Evolutionary conservation across 92 coral and sea anemone species (phyloP).

Genomic region (Porites divaricata): DNA sequence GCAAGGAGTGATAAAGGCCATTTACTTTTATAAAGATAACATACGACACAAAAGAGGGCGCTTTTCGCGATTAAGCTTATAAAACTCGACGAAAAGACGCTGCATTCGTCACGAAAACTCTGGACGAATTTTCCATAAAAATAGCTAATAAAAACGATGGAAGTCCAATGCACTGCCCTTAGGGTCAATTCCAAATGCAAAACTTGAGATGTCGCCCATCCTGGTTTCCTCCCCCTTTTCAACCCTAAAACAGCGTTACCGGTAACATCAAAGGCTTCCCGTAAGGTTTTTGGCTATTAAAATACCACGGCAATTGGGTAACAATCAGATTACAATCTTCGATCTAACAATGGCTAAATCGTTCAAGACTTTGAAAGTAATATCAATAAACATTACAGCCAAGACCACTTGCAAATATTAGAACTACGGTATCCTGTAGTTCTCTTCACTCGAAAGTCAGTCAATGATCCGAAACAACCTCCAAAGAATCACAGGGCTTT

Average conservation of each 20-base stretch:
- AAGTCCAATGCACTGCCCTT: conserved; percentile 7
- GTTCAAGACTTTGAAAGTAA: conserved; percentile 38
- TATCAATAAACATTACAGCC: conserved; percentile 25
- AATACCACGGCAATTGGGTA: conserved; percentile 39
- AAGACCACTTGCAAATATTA: conserved; percentile 23
- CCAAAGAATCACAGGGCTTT: neutral
- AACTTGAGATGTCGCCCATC: conserved; percentile 1
- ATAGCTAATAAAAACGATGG: neutral
- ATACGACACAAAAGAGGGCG: conserved; percentile 20
- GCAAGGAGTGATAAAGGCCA: conserved; percentile 35
- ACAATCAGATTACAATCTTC: conserved; percentile 45
- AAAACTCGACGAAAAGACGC: neutral
- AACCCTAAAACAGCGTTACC: conserved; percentile 3
- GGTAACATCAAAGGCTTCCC: conserved; percentile 28
- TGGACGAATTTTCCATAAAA: conserved; percentile 7
- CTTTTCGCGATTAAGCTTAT: conserved; percentile 7
- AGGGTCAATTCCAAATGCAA: conserved; percentile 4
- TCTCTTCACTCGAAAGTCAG: neutral
- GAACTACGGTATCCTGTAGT: neutral
- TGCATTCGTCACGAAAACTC: conserved; percentile 24
- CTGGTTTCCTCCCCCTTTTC: neutral
- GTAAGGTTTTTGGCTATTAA: neutral
- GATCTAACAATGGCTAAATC: conserved; percentile 21
- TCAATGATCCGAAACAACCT: neutral
- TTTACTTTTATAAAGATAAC: neutral